Evolutionary conservation across 2,888 invertebrate genomes (phyloP), one percentile per base, ranked within the genome.

Genomic region (Aspidiotus rigidus): DNA sequence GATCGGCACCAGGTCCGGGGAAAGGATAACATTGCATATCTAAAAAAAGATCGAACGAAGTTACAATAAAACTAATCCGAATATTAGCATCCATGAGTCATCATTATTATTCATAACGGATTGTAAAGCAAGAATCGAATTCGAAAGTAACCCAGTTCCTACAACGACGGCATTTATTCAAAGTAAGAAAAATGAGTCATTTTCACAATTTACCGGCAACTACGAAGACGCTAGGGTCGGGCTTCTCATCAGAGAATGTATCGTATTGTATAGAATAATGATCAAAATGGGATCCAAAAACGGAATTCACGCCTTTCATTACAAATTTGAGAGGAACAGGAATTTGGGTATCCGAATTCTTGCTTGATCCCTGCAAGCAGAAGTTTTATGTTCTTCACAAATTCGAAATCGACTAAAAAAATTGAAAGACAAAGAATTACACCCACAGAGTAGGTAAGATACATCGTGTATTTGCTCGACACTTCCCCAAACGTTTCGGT

Each of bases 241-340:
- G 88, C 54, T 83, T 82, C 44, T 87, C 87, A 8, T 84, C 82
- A 56, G 78, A 77, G 73, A 79, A 83, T 75, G 78, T 79, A 44
- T 85, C 84, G 75, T 96, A 96, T 59, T 88, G 85, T 62, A 97
- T 77, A 77, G 89, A 90, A 76, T 97, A 97, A 78, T 95, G 94
- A 78, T 97, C 96, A 76, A 90, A 96, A 78, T 97, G 96, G 0
- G 95, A 95, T 0, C 95, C 95, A n/a, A 97, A 81, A 0, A 97
- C 81, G 0, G 87, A 85, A 78, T 97, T 95, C 78, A 84, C 96
- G 0, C 96, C 97, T 76, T 85, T 86, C 96, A 97, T 97, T 80
- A 95, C 93, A 77, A 95, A 97, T 72, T 84, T 83, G 56, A 88
- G 83, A 0, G 89, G 90, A 59, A 91, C 85, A 9, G 90, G 85